phyloP scores from a whole-genome alignment of 2,888 invertebrate species.

The Diarsia rubi region DNA sequence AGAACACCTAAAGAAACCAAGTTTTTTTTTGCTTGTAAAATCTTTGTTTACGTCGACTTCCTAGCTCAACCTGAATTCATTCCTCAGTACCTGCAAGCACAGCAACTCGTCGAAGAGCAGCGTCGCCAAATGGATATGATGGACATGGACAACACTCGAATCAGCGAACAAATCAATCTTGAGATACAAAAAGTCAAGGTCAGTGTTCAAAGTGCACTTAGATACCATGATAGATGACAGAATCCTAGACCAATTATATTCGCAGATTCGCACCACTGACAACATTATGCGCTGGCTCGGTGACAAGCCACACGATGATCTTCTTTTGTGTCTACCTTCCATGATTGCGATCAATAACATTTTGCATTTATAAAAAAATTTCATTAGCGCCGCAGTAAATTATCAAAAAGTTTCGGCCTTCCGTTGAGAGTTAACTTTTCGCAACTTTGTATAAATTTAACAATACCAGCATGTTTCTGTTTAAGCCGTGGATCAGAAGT shows the following conservation, averaged over 20 bases:
- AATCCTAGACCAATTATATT: not conserved
- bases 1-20: not conserved
- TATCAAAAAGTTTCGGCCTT: not conserved
- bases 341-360: not conserved
- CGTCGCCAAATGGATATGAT: slow-evolving; percentile 93
- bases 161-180: slow-evolving; percentile 93
- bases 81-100: slow-evolving; percentile 91
- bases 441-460: not conserved
- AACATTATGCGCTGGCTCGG: too few species aligned
- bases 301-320: not conserved
- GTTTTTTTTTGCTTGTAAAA: not conserved
- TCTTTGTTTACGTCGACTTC: not conserved
- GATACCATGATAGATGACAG: not conserved
- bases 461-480: slow-evolving; percentile 3
- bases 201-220: not conserved
- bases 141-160: slow-evolving; percentile 93
- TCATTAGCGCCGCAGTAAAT: not conserved
- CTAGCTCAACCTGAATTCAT: not conserved
- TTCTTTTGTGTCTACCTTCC: not conserved
- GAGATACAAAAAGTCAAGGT: slow-evolving; percentile 93
- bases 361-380: not conserved
- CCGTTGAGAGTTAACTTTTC: not conserved
- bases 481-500: slow-evolving; percentile 14
- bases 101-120: slow-evolving; percentile 93
- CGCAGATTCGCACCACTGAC: not conserved